Base-by-base conservation (phyloP, 1,140 invertebrate species). In the Drosophila cardini region DNA sequence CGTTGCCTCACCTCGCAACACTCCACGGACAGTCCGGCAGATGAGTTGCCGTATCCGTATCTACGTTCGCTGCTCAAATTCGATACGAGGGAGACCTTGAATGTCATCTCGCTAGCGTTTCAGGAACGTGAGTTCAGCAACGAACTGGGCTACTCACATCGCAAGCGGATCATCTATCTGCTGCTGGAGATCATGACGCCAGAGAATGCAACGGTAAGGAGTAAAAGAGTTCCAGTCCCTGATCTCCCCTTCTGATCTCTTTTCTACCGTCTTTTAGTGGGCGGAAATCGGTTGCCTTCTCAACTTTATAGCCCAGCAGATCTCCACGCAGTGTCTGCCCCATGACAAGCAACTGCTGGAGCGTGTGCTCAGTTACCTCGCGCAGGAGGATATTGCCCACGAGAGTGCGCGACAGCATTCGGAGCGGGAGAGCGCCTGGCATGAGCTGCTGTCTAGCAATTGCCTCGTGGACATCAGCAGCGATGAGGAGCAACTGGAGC, bases 11-110 rank as follows among this genome's bases (percentile, higher is more conserved):
- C 94, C 30, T 94, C 94, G 0, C 93, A 95, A 46, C 96, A 97
- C 92, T 95, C 95, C 2, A 95, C 94, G 72, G 94, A 94, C 69
- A 94, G 94, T 11, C 93, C 92, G 42, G 94, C 95, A 15, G 93
- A 93, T 71, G 97, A 97, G 92, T 92, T 94, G 13, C 94, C 94
- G 10, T 97, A 97, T 93, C 97, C 97, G 0, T 96, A 97, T 92
- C 91, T 98, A 21, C 92, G 96, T 73, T 95, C 96, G 6, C 93
- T 99, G 18, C 93, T 98, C 2, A 94, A 95, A 77, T 98, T 98
- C 91, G 97, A 99, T 89, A 96, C 96, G 0, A 94, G 96, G 56
- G 97, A 98, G 86, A 98, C 98, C 83, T 93, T 99, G 2, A 98
- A 99, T 92, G 97, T 98, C 2, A 93, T 98, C 21, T 95, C 96